phyloP scores from a whole-genome alignment of 2,113 vertebrate genomes.

The Salvator merianae region DNA sequence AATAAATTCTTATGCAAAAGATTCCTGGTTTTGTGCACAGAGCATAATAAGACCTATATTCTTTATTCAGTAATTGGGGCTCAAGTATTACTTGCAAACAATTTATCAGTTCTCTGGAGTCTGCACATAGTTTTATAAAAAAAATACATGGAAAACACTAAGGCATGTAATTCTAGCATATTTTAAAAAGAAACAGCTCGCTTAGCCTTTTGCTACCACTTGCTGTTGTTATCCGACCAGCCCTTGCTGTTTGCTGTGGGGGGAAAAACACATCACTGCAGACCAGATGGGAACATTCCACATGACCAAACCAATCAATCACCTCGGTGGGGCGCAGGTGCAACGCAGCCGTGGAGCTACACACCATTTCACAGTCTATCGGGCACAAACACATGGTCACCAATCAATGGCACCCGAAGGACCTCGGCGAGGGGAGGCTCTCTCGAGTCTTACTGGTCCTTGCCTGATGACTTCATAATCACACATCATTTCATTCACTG shows the following conservation, averaged over 20 bases:
- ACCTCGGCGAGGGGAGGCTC: conserved; percentile 85
- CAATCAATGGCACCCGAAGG: conserved; percentile 99
- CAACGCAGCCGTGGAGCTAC: conserved; percentile 98
- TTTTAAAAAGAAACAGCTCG: conserved; percentile 73
- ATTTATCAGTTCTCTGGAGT: neutral
- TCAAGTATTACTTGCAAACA: neutral
- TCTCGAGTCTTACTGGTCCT: conserved; percentile 91
- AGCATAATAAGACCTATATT: no score
- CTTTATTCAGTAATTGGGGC: neutral
- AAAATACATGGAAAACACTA: conserved; percentile 31
- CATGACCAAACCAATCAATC: conserved; percentile 99
- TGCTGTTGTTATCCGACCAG: conserved; percentile 81
- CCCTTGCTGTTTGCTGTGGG: conserved; percentile 80
- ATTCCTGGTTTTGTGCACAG: no score
- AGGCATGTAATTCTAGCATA: conserved; percentile 61
- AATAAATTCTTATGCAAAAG: conserved; percentile 35
- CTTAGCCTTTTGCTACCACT: conserved; percentile 81
- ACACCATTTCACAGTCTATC: conserved; percentile 99
- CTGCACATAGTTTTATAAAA: conserved; percentile 29
- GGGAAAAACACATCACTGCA: conserved; percentile 88
- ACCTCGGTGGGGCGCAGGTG: conserved; percentile 99
- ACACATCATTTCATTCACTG: conserved; percentile 96
- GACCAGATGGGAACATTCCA: conserved; percentile 99
- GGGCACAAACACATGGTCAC: conserved; percentile 99
- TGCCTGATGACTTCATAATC: conserved; percentile 99